Conservation (phyloP, 2,797 vertebrate genomes). For the Atherinosoma microstoma region DNA sequence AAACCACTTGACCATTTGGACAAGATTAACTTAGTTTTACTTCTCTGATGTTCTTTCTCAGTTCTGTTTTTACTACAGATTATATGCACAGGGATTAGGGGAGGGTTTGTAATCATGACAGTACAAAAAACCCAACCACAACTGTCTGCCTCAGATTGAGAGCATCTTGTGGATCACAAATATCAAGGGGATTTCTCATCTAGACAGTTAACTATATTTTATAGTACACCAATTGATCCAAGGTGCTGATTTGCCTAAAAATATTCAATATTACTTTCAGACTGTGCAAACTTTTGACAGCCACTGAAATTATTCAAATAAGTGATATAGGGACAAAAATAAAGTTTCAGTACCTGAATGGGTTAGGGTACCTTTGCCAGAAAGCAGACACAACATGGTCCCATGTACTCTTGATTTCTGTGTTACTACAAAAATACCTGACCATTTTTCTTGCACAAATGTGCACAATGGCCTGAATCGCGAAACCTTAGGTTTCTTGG, state of each 20-base stretch:
- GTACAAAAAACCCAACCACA: too few relatives aligned
- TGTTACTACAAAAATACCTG: conserved; percentile 79
- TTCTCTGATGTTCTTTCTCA: conserved; percentile 41
- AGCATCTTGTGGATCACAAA: too few relatives aligned
- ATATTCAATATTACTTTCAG: too few relatives aligned
- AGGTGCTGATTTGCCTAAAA: too few relatives aligned
- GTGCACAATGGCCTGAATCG: conserved; percentile 30
- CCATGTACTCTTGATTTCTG: conserved; percentile 80
- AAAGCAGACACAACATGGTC: conserved; percentile 84
- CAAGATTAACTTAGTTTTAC: conserved; percentile 23
- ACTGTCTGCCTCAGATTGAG: too few relatives aligned
- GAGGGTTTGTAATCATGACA: too few relatives aligned
- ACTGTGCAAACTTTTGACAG: too few relatives aligned
- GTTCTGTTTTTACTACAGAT: conserved; percentile 27
- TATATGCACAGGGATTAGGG: too few relatives aligned
- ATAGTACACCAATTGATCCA: too few relatives aligned
- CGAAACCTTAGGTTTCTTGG: conserved; percentile 25
- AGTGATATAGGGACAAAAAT: neutral
- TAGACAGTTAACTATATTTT: too few relatives aligned
- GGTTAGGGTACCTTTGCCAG: conserved; percentile 86
- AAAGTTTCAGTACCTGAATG: conserved; percentile 78
- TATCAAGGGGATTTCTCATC: too few relatives aligned
- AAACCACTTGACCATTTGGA: neutral
- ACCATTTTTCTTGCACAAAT: conserved; percentile 73
- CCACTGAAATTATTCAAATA: neutral